Percentiles rank a stretch among this genome's conserved stretches.
Conservation (phyloP, 1,140 invertebrate species). For the Rhopalosiphum padi region DNA sequence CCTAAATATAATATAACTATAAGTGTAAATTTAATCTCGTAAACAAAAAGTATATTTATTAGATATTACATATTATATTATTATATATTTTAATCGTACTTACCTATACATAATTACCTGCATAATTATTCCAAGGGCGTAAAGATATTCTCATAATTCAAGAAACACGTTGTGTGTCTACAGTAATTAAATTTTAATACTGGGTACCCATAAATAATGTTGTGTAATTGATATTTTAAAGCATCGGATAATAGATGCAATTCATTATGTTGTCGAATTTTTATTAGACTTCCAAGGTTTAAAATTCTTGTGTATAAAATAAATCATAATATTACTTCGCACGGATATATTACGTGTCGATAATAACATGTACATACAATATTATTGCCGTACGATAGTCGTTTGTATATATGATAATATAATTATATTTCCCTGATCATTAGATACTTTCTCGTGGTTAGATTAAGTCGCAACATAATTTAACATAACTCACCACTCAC, state of each 20-base stretch:
- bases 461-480: not conserved
- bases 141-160: not conserved
- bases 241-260: not conserved
- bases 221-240: not conserved
- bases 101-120: not conserved
- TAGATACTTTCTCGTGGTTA: not conserved
- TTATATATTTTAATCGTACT: not conserved
- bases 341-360: not conserved
- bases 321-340: not conserved
- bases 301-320: not conserved
- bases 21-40: not conserved
- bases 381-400: not conserved
- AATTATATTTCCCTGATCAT: not conserved
- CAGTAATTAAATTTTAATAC: not conserved
- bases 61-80: not conserved
- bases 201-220: not conserved
- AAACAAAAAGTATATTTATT: not conserved
- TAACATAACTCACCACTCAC: not conserved
- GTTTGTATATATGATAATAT: not conserved
- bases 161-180: not conserved
- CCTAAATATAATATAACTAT: not conserved
- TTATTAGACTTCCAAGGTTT: slow-evolving; percentile 8
- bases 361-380: not conserved
- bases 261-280: not conserved
- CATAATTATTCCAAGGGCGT: not conserved